Conservation (phyloP, 2,113 vertebrate genomes). For the Salminus brasiliensis region DNA sequence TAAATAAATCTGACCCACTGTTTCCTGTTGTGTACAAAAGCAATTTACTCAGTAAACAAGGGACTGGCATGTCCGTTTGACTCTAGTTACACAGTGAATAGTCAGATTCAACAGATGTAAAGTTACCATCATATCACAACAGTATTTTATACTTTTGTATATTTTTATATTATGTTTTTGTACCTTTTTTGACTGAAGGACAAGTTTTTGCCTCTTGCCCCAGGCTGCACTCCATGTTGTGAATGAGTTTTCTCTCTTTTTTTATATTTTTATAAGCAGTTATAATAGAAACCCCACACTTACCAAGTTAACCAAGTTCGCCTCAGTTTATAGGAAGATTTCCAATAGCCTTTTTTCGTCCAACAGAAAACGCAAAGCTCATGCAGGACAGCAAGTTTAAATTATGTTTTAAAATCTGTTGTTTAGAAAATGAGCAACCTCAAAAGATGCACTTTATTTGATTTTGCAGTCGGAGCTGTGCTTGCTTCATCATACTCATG, state of each 20-base stretch:
- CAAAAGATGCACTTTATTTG: constrained; percentile 15
- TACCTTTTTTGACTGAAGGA: neutral
- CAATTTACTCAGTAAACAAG: too few relatives aligned
- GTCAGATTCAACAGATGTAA: too few relatives aligned
- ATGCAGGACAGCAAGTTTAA: neutral
- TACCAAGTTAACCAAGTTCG: neutral
- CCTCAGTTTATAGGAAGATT: neutral
- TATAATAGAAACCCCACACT: neutral
- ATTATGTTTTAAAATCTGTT: neutral
- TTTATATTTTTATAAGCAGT: neutral
- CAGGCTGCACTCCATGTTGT: too few relatives aligned
- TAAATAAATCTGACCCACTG: too few relatives aligned
- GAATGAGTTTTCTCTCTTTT: neutral
- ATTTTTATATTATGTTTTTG: neutral
- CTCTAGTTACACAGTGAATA: too few relatives aligned
- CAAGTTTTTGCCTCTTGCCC: neutral
- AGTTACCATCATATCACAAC: too few relatives aligned
- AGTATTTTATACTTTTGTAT: too few relatives aligned
- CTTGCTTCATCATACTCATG: constrained; percentile 29
- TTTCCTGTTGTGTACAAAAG: too few relatives aligned
- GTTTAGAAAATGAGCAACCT: constrained; percentile 16
- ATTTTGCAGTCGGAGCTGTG: neutral
- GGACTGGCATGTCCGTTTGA: too few relatives aligned
- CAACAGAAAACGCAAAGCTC: neutral
- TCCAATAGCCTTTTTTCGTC: neutral